Evolutionary conservation across 2,888 invertebrate genomes (phyloP).

Genomic region (Sicus ferrugineus): DNA sequence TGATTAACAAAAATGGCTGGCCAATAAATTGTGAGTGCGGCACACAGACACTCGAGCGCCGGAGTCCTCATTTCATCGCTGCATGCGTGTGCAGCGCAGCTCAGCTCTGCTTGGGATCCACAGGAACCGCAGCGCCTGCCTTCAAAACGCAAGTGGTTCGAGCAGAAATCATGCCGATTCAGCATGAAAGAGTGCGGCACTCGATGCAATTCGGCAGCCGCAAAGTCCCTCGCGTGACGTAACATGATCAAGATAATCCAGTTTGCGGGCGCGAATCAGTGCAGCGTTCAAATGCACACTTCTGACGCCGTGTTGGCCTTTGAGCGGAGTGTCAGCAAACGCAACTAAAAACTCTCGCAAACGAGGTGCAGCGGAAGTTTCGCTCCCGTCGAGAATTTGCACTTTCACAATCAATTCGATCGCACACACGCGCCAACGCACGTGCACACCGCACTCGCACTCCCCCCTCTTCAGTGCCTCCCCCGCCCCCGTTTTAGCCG

Average conservation of each 20-base stretch:
- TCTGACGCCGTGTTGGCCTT: too few relatives aligned
- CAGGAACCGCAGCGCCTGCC: not conserved
- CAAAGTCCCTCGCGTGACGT: not conserved
- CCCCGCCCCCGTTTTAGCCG: not conserved
- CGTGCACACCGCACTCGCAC: not conserved
- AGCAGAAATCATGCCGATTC: slow-evolving; percentile 13
- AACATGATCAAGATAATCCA: not conserved
- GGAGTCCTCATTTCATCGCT: too few relatives aligned
- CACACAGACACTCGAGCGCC: not conserved
- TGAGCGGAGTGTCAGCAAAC: not conserved
- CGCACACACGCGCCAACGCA: not conserved
- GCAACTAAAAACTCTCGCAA: not conserved
- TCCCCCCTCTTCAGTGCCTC: slow-evolving; percentile 6
- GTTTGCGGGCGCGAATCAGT: not conserved
- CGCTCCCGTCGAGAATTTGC: not conserved
- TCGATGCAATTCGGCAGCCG: slow-evolving; percentile 10
- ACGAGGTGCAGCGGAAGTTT: slow-evolving; percentile 7
- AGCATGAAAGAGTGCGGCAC: slow-evolving; percentile 1
- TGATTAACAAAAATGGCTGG: slow-evolving; percentile 37
- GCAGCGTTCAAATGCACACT: not conserved
- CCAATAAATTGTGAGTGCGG: slow-evolving; percentile 36
- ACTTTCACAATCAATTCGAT: slow-evolving; percentile 6
- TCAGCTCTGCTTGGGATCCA: not conserved
- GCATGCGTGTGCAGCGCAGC: not conserved
- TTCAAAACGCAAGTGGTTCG: slow-evolving; percentile 1